Base-by-base conservation (phyloP, 1,140 invertebrate genomes). In the Aradophagus sp. region DNA sequence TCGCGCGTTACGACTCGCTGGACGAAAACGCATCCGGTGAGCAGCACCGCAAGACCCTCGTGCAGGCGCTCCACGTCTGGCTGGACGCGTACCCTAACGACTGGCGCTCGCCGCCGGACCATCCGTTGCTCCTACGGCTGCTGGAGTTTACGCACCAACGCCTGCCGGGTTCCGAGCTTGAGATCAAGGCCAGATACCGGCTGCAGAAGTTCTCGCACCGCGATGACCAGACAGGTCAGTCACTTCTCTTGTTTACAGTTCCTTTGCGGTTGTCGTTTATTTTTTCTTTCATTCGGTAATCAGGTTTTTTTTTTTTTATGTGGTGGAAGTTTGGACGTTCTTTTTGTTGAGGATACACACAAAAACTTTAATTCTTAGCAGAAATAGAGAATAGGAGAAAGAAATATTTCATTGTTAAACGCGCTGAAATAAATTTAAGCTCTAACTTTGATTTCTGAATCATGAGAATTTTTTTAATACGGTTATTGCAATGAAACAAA, bases 41-140 rank as follows among this genome's bases (percentile, higher is more conserved):
- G 73, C 91, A 92, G 80, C 92, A 93, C 74, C 87, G 90, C 81
- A 93, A 93, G 85, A 96, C 95, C 47, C 88, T 98, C 74, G 89
- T 93, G 61, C 91, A 92, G 59, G 92, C 95, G 55, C 87, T 99
- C 50, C 94, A 97, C 79, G 95, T 99, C 5, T 99, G 97, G 97
- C 84, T 99, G 71, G 97, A 99, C 82, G 93, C 93, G 34, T 99
- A 97, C 82, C 93, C 95, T 29, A 96, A 98, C 84, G 97, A 99
- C 85, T 99, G 98, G 89, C 91, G 92, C 39, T 92, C 96, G 70
- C 90, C 92, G n/a, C 95, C 95, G 29, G 89, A 90, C 71, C 93
- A 95, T 84, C 88, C 90, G n/a, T 89, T 91, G 67, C 89, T 98
- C 55, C 87, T 89, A 36, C 90, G 93, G 81, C 88, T 98, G 44